These are phyloP conservation scores for Pao palembangensis DNA, from an alignment of 2,113 vertebrate genomes.

Conservation along the genomic window DNA sequence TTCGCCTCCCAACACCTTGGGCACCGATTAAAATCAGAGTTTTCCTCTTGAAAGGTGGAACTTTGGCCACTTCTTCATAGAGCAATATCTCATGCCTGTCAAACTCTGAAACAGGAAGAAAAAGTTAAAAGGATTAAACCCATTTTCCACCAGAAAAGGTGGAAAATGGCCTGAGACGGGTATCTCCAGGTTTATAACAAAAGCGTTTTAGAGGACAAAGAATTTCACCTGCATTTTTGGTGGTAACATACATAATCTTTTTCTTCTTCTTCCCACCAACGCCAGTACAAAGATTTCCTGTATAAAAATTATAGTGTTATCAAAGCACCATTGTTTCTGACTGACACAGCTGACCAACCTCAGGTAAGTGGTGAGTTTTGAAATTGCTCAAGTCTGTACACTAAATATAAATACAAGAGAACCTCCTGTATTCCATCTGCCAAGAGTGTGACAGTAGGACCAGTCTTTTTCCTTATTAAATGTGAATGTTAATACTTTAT, in stretches of 20 bases:
- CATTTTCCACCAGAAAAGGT: not conserved
- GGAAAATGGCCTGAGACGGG: no score
- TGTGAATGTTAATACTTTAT: no score
- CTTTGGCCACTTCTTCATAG: constrained; percentile 93
- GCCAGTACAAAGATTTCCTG: constrained; percentile 88
- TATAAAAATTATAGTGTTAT: not conserved
- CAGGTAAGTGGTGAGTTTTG: no score
- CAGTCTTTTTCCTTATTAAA: no score
- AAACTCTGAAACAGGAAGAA: constrained; percentile 77
- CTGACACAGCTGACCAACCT: no score
- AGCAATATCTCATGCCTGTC: constrained; percentile 93
- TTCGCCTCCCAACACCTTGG: constrained; percentile 90
- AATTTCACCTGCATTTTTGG: constrained; percentile 88
- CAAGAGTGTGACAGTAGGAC: no score
- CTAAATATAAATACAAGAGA: not conserved
- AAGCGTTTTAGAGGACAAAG: not conserved
- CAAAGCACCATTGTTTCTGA: no score
- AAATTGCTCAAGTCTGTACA: not conserved
- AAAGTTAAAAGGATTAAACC: not conserved
- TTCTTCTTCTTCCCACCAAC: constrained; percentile 94
- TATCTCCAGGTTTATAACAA: not conserved
- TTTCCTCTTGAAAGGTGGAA: constrained; percentile 94
- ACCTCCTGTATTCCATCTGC: no score
- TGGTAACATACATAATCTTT: constrained; percentile 98
- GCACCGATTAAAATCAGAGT: constrained; percentile 92